A percentile compares a stretch with the other conserved stretches of the same genome.
phyloP scores from a whole-genome alignment of 1,140 invertebrate species.

The Manduca sexta region DNA sequence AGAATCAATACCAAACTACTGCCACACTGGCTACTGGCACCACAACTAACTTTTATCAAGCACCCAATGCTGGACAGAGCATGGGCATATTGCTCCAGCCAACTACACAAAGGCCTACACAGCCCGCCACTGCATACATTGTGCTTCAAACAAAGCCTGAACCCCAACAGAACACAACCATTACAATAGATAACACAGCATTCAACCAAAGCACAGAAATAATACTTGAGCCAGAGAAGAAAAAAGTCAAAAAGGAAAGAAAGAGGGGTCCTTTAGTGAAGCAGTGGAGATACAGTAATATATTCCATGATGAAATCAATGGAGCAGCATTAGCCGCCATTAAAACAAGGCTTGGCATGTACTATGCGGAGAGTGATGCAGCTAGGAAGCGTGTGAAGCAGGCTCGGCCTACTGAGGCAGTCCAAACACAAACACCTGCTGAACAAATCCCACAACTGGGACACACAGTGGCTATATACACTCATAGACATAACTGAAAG shows the following conservation, averaged over 20 bases:
- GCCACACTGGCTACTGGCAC: constrained; percentile 34
- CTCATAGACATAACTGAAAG: constrained; percentile 9
- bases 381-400: constrained; percentile 65
- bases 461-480: constrained; percentile 58
- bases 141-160: constrained; percentile 61
- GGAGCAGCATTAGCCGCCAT: constrained; percentile 67
- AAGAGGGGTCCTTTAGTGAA: constrained; percentile 66
- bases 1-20: constrained; percentile 62
- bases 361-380: constrained; percentile 68
- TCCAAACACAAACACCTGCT: constrained; percentile 42
- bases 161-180: constrained; percentile 34
- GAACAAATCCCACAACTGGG: constrained; percentile 38
- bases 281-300: constrained; percentile 70
- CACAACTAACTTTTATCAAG: constrained; percentile 58
- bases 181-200: constrained; percentile 38
- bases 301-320: constrained; percentile 72
- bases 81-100: constrained; percentile 62
- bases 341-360: constrained; percentile 69
- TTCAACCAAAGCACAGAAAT: constrained; percentile 37
- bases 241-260: constrained; percentile 51
- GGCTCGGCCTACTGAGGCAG: constrained; percentile 39
- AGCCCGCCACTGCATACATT: constrained; percentile 53
- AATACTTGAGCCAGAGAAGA: constrained; percentile 35
- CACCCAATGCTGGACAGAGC: constrained; percentile 50
- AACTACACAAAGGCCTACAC: constrained; percentile 41